Percentiles rank a stretch among this genome's conserved stretches.
phyloP scores from a whole-genome alignment of 2,113 vertebrate species.

The Pycnonotus jocosus region DNA sequence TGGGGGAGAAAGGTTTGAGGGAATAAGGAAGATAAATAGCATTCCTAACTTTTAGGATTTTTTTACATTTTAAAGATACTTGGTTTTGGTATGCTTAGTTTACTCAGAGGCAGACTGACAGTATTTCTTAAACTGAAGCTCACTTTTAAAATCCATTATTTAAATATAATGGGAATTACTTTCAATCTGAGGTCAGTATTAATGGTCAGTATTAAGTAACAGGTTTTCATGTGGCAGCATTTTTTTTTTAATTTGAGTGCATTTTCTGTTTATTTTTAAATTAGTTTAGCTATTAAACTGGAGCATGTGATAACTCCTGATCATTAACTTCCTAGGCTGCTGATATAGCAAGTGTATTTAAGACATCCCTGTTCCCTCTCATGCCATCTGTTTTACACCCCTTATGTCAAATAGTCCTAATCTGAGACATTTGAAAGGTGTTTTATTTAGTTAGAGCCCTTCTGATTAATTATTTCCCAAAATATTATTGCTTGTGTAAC shows the following conservation, averaged over 20 bases:
- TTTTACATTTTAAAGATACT: background rate
- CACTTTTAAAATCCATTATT: background rate
- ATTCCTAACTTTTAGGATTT: background rate
- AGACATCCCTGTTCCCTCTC: background rate
- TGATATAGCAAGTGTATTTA: background rate
- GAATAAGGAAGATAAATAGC: background rate
- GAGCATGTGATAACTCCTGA: background rate
- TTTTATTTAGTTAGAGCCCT: background rate
- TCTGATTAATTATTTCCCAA: background rate
- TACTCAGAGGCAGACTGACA: background rate
- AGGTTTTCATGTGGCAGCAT: background rate
- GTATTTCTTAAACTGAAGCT: background rate
- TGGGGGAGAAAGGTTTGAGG: background rate
- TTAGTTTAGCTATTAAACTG: background rate
- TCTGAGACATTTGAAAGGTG: background rate
- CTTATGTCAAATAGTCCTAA: background rate
- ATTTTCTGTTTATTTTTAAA: background rate
- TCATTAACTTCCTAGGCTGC: background rate
- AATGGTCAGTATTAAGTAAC: background rate
- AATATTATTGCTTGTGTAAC: background rate
- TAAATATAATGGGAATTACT: background rate
- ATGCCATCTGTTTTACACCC: slow-evolving; percentile 4
- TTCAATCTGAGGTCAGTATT: background rate
- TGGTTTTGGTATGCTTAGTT: background rate
- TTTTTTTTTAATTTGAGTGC: background rate